A percentile compares a stretch with the other conserved stretches of the same genome.
Evolutionary conservation across 2,797 vertebrate genomes (phyloP).

Genomic region (Propithecus perrieri): DNA sequence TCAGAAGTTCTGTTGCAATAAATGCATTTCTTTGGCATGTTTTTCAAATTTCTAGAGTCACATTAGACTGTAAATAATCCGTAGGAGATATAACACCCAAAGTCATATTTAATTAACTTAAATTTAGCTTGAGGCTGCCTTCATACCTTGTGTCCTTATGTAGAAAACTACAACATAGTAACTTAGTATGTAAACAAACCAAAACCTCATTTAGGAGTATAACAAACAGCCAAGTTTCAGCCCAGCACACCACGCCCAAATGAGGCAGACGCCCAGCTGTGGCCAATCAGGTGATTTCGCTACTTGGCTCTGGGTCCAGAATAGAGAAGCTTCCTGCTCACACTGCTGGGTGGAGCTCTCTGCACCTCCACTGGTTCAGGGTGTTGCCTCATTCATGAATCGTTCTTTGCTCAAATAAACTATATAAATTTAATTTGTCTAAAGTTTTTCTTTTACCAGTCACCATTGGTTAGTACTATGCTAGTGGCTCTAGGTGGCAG

Average conservation of each 20-base stretch:
- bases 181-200: neutral
- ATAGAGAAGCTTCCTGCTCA: neutral
- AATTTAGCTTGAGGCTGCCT: neutral
- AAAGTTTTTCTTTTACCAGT: neutral
- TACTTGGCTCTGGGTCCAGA: neutral
- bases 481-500: neutral
- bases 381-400: neutral
- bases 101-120: neutral
- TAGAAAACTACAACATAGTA: neutral
- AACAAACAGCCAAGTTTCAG: neutral
- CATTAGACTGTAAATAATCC: neutral
- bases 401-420: neutral
- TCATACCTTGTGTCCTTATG: neutral
- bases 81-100: neutral
- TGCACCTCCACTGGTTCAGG: neutral
- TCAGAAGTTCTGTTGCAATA: neutral
- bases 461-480: neutral
- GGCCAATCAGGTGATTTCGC: neutral
- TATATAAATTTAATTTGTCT: neutral
- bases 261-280: neutral
- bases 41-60: conserved; percentile 24
- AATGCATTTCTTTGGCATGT: neutral
- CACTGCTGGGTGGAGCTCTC: neutral
- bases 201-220: neutral
- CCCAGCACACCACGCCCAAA: neutral